Base-by-base conservation (phyloP, 2,797 vertebrate genomes). In the Jordanella pulchra region DNA sequence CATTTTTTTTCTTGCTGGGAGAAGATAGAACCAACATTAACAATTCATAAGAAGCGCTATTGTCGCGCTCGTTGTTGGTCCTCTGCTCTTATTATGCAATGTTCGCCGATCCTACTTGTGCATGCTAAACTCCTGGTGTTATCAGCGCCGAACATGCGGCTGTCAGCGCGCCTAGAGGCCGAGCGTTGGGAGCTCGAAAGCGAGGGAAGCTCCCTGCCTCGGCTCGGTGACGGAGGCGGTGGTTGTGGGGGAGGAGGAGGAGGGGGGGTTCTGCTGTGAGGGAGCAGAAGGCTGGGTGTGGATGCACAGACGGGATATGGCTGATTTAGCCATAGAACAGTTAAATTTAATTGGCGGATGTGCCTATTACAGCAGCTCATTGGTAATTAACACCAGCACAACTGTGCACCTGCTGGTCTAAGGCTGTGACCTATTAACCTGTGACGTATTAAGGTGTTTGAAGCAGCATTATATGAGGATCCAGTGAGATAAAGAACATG, bases 141-240 rank as follows among this genome's bases (percentile, higher is more conserved):
- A 94, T 94, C 93, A 91, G 92, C 83, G 67, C 65, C 76, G 45
- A 93, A 89, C 94, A 94, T 55, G 87, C 90, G 89, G 90, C 88
- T 76, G 76, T 65, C 80, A 82, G 88, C 85, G 86, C 79, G 81
- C 82, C 82, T 73, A 77, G 76, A 88, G 89, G 84, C 89, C 89
- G 87, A 74, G 71, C 68, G 65, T 73, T 18, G 89, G 80, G 85
- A 30, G 84, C 80, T 81, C 76, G 67, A 60, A 75, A 89, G 83
- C 83, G 78, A 78, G 63, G 77, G 74, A 80, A 18, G 70, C 76
- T 77, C 50, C 69, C 55, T 76, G 71, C 61, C 47, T 78, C 79
- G 74, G 82, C 80, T 75, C 85, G 77, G 76, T 71, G 72, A 54
- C 65, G 71, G 75, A 73, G 81, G 83, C 72, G 78, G 67, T 44